Evolutionary conservation across 2,888 invertebrate genomes (phyloP), one percentile per base, ranked within the genome.

Genomic region (Coecobrya sp.): DNA sequence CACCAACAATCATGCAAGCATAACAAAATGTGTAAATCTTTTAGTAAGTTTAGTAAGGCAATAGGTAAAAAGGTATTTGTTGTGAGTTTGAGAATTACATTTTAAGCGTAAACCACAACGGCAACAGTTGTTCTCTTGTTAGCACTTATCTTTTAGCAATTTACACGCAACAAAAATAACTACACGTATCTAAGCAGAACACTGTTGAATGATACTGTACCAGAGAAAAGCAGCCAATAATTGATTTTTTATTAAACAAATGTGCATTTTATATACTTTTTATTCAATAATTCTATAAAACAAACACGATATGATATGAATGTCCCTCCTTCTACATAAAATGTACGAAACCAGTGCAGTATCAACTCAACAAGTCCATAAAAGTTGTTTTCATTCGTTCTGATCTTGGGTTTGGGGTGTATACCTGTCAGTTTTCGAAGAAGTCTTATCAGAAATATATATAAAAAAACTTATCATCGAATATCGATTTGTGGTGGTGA

Each of bases 241-340:
- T 55, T 55, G 55, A 55, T n/a, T 55, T 55, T 55, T 55, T 55
- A 55, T 55, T 55, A 5, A 65, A 22, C 65, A 68, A 68, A 22
- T 0, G 27, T 25, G 13, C 8, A 25, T 25, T 68, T 11, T 2
- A 68, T 2, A 68, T 55, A 55, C 19, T 13, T 55, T 52, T 55
- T 55, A 55, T 55, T 55, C 55, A 55, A 55, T n/a, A 55, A 11
- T 52, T 52, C 52, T 16, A 30, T 25, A 25, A 30, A 68, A 68
- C 13, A 68, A 68, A 22, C 19, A 25, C 25, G 36, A 70, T 36
- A 30, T 30, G 42, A n/a, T 36, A 36, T 70, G 70, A 30, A 30
- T 70, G 70, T n/a, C 70, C 70, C 70, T 36, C 70, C 70, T 36
- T 36, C 68, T 70, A 3, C 25, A 62, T 62, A 70, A 70, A 36